Evolutionary conservation across 2,888 invertebrate genomes (phyloP).

Genomic region (Zeuzera pyrina): DNA sequence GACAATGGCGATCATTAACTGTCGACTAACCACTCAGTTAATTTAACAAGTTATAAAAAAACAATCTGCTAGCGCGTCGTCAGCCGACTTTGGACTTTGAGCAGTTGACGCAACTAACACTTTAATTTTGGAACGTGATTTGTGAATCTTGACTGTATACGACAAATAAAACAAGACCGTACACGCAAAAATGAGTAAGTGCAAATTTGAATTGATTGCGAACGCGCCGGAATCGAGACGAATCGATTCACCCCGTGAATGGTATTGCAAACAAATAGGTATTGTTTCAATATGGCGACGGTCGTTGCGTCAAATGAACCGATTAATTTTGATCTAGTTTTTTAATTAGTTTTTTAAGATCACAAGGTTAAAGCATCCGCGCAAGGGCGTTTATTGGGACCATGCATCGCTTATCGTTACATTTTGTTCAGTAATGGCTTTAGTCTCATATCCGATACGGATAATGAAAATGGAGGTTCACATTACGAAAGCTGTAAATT

Average conservation of each 20-base stretch:
- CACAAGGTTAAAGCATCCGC: constrained; percentile 22
- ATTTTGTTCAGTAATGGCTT: no score
- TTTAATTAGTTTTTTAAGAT: constrained; percentile 34
- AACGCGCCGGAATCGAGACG: constrained; percentile 37
- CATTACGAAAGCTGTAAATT: no score
- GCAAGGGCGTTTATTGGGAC: constrained; percentile 13
- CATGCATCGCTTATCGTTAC: no score
- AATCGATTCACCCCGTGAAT: constrained; percentile 57
- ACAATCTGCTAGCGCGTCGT: constrained; percentile 1
- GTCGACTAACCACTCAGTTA: constrained; percentile 27
- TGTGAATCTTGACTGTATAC: constrained; percentile 23
- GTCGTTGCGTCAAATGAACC: constrained; percentile 44
- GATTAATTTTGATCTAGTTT: constrained; percentile 51
- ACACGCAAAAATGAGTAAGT: constrained; percentile 39
- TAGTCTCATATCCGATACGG: no score
- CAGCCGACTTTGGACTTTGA: constrained; percentile 7
- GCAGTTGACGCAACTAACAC: constrained; percentile 26
- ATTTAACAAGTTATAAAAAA: constrained; percentile 5
- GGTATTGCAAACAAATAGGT: constrained; percentile 39
- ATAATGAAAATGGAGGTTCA: no score
- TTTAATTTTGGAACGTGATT: constrained; percentile 34
- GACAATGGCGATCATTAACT: constrained; percentile 50
- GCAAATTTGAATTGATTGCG: constrained; percentile 45
- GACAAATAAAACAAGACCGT: constrained; percentile 40
- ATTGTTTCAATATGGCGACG: constrained; percentile 48